Evolutionary conservation across 2,888 invertebrate genomes (phyloP).

Genomic region (Ornithoptera priamus): DNA sequence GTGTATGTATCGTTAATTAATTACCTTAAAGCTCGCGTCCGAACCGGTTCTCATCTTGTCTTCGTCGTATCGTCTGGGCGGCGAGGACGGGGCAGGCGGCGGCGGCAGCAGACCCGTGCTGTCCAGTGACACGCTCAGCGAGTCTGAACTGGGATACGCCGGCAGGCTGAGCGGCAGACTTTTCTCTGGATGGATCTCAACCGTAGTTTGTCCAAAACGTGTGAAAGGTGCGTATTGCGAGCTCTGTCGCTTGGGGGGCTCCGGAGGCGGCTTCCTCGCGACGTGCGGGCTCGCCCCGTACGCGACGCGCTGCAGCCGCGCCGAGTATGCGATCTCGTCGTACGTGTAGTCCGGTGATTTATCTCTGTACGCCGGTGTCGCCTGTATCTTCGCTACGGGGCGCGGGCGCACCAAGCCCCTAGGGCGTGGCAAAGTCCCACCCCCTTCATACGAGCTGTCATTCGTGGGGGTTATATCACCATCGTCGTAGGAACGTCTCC

Average conservation of each 20-base stretch:
- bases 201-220: conserved; percentile 80
- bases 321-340: conserved; percentile 74
- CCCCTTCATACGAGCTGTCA: conserved; percentile 84
- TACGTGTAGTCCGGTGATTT: conserved; percentile 72
- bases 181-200: conserved; percentile 80
- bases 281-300: conserved; percentile 86
- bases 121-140: conserved; percentile 82
- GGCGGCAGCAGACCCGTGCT: conserved; percentile 83
- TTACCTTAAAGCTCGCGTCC: conserved; percentile 91
- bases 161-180: conserved; percentile 81
- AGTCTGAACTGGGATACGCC: conserved; percentile 83
- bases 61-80: conserved; percentile 75
- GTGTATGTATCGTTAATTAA: conserved; percentile 17
- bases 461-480: conserved; percentile 93
- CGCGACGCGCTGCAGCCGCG: conserved; percentile 74
- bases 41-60: conserved; percentile 84
- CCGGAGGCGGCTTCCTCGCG: conserved; percentile 88
- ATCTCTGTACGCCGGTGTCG: conserved; percentile 76
- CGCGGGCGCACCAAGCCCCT: conserved; percentile 89
- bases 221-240: conserved; percentile 75
- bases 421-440: conserved; percentile 93
- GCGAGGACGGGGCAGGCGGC: conserved; percentile 83
- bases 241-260: conserved; percentile 88
- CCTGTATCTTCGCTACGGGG: conserved; percentile 88
- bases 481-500: conserved; percentile 91